phyloP scores from a whole-genome alignment of 1,140 invertebrate species.

The Lepidurus apus region DNA sequence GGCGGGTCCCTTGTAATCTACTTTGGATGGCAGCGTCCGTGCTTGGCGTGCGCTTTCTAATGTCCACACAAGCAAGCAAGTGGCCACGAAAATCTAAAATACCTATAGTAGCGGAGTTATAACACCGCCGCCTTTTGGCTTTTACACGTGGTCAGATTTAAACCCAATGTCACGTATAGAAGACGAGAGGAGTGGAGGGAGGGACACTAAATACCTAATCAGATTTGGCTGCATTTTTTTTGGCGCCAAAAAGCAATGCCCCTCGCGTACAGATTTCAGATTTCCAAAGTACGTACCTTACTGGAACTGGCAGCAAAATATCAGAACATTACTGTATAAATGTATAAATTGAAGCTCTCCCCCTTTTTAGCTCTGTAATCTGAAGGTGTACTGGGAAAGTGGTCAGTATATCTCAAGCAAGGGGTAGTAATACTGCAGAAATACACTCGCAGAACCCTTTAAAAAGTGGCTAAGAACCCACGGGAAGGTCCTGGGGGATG shows the following conservation, averaged over 20 bases:
- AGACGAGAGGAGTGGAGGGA: not conserved
- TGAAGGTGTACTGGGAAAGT: not conserved
- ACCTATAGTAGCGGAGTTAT: not conserved
- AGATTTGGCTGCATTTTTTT: not conserved
- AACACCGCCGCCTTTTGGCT: not conserved
- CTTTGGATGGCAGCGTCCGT: constrained; percentile 12
- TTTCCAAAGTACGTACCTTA: no score
- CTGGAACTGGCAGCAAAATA: no score
- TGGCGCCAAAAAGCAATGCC: not conserved
- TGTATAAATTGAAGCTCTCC: no score
- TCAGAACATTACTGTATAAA: no score
- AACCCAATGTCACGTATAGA: not conserved
- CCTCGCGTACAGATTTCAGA: not conserved
- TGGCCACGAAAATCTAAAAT: constrained; percentile 4
- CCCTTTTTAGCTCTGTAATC: not conserved
- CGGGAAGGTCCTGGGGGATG: not conserved
- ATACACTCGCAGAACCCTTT: not conserved
- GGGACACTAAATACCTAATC: constrained; percentile 4
- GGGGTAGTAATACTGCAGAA: not conserved
- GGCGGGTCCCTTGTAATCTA: not conserved
- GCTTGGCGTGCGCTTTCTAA: constrained; percentile 18
- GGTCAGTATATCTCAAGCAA: not conserved
- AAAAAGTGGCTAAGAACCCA: no score
- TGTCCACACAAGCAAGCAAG: constrained; percentile 14
- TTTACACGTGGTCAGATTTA: not conserved